phyloP scores from a whole-genome alignment of 2,888 invertebrate species.

The Acleris holmiana region DNA sequence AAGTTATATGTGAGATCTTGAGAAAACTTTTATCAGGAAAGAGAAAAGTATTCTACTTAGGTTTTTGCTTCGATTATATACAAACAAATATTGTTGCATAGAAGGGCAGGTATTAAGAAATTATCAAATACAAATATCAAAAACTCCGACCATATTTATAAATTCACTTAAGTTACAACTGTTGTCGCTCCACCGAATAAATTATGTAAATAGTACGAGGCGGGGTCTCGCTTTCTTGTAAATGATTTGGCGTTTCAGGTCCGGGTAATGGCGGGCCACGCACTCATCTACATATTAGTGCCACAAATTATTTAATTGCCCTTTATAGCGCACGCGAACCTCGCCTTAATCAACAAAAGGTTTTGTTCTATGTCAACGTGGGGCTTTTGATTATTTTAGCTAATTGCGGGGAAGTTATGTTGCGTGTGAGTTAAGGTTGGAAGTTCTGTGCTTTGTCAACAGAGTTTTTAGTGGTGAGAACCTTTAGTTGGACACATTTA shows the following conservation, averaged over 20 bases:
- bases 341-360: conserved; percentile 35
- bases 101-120: too few species aligned
- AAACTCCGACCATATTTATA: not conserved
- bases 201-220: conserved; percentile 80
- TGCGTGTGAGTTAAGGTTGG: not conserved
- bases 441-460: too few species aligned
- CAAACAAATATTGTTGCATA: too few species aligned
- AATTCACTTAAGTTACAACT: conserved; percentile 45
- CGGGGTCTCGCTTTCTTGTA: conserved; percentile 80
- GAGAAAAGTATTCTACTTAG: too few species aligned
- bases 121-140: not conserved
- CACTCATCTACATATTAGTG: conserved; percentile 62
- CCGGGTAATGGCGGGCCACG: conserved; percentile 62
- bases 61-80: too few species aligned
- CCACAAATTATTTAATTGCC: conserved; percentile 77
- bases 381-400: conserved; percentile 32
- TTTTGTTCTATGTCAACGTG: conserved; percentile 36
- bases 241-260: conserved; percentile 78
- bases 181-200: conserved; percentile 64
- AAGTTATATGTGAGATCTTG: too few species aligned
- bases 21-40: too few species aligned
- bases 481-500: too few species aligned
- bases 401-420: conserved; percentile 25
- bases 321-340: conserved; percentile 50
- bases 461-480: too few species aligned